phyloP scores from a whole-genome alignment of 2,113 vertebrate species.

The Campylomormyrus numenius region DNA sequence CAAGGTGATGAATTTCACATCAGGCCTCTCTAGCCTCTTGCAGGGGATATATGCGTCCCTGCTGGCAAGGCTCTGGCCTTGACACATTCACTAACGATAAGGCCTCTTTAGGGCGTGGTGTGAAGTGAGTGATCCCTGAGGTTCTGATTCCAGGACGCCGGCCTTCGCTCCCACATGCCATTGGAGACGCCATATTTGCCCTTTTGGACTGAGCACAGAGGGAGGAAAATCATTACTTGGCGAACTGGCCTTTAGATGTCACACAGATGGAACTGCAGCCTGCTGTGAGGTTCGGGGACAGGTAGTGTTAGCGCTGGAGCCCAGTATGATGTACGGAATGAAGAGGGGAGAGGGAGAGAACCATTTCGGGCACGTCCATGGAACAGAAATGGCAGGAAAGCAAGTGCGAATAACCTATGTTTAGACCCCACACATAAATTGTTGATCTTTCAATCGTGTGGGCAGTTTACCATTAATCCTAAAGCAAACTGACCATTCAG shows the following conservation, averaged over 20 bases:
- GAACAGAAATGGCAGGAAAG: not conserved
- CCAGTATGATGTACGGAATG: not conserved
- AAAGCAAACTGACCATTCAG: not conserved
- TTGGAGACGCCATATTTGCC: not conserved
- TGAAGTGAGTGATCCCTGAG: not conserved
- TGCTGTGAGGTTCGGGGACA: not conserved
- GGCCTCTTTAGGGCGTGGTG: not conserved
- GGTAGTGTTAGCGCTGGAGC: not conserved
- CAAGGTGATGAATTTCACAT: not conserved
- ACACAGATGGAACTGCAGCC: not conserved
- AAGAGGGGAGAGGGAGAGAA: not conserved
- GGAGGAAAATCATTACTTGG: not conserved
- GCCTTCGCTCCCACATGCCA: not conserved
- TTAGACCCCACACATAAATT: slow-evolving; percentile 1
- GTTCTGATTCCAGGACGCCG: not conserved
- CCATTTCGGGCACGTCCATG: not conserved
- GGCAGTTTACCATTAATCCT: not conserved
- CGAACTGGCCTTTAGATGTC: not conserved
- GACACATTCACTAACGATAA: not conserved
- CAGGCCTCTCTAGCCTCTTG: not conserved
- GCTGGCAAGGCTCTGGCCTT: not conserved
- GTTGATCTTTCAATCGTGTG: not conserved
- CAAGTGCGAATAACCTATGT: not conserved
- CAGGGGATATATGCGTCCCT: not conserved
- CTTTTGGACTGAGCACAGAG: not conserved